Evolutionary conservation across 2,113 vertebrate genomes (phyloP).

Genomic region (Triplophysa tibetana): DNA sequence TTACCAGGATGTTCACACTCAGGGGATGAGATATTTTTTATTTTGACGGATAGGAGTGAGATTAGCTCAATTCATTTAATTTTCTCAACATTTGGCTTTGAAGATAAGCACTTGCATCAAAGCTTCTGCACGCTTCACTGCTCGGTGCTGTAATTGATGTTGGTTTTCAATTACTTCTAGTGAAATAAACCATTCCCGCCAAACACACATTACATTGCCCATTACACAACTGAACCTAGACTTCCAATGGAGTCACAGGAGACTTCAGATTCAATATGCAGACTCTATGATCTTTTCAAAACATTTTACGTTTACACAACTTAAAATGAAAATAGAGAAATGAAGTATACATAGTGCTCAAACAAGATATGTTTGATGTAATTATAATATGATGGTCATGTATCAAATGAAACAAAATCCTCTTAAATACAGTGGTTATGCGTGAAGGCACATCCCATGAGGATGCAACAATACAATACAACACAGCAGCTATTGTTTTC

Average conservation of each 20-base stretch:
- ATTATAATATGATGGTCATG: background rate
- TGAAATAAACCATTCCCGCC: slow-evolving; percentile 47
- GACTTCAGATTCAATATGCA: background rate
- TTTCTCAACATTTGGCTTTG: slow-evolving; percentile 38
- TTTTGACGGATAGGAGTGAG: slow-evolving; percentile 3
- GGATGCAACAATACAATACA: slow-evolving; percentile 22
- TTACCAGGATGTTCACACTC: slow-evolving; percentile 48
- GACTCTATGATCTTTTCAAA: too few species aligned
- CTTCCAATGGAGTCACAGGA: background rate
- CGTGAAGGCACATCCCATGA: background rate
- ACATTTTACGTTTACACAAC: too few species aligned
- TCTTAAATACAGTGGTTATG: background rate
- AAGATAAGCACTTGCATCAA: slow-evolving; percentile 36
- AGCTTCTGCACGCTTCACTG: slow-evolving; percentile 24
- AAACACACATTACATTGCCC: background rate
- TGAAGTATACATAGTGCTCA: too few species aligned
- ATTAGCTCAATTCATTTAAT: slow-evolving; percentile 17
- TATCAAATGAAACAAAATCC: background rate
- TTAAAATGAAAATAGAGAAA: too few species aligned
- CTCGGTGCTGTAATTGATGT: slow-evolving; percentile 5
- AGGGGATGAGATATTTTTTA: slow-evolving; percentile 15
- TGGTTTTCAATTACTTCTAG: slow-evolving; percentile 27
- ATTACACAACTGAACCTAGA: background rate
- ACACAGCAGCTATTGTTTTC: slow-evolving; percentile 52
- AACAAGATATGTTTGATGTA: too few species aligned